Evolutionary conservation across 2,888 invertebrate genomes (phyloP), one percentile per base, ranked within the genome.

Genomic region (Horisme vitalbata): DNA sequence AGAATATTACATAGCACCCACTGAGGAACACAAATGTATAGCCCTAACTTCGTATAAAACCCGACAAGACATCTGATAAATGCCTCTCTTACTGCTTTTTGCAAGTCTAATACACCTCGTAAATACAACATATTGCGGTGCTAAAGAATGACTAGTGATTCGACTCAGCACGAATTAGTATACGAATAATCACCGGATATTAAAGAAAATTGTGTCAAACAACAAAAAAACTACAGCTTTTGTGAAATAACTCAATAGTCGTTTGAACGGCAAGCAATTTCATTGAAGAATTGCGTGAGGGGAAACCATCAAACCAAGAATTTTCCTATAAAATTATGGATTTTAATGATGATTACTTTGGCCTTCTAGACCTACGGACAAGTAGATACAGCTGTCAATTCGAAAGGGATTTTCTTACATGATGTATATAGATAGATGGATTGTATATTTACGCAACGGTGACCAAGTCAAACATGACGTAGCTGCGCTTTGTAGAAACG

Each of bases 121-220:
- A 30, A 5, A 28, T 28, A 27, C 27, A 28, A 30, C 21, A 9
- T 12, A 44, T 13, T 34, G 21, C 8, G 23, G 13, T 12, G 31
- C 4, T 26, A 11, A 43, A 33, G 34, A 44, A 30, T 41, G 41
- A 20, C 32, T 15, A 47, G 38, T 49, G 35, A 44, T 10, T 38
- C 18, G 4, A 14, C 3, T 35, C 39, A 39, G 8, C 24, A 31
- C 1, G 8, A 7, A 23, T 23, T n/a, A 34, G 38, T 52, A 43
- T 15, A 55, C 50, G 41, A 18, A 24, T 53, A 62, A 60, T 52
- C 57, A 57, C 62, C 69, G 74, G 71, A 76, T 70, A 73, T 68
- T 63, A 63, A 51, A 41, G 57, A 31, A 52, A 68, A 67, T 68
- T 68, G 70, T 59, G 55, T 51, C 60, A 61, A 63, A 34, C 7